phyloP scores from a whole-genome alignment of 2,888 invertebrate species.

The Dasysyrphus tricinctus region DNA sequence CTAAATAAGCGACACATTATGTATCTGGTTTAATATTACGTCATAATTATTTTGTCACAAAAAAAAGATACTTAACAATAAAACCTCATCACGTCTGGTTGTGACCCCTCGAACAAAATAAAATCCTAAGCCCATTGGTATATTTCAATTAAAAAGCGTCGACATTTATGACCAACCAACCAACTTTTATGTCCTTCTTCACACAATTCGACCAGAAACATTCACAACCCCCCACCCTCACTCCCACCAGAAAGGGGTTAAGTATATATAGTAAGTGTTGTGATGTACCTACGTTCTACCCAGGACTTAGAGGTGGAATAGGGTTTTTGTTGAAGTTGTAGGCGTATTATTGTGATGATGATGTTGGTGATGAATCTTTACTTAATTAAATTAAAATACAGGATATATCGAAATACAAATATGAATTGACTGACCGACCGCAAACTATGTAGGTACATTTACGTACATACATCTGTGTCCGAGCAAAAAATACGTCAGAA shows the following conservation, averaged over 20 bases:
- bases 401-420: conserved; percentile 4
- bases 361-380: conserved; percentile 52
- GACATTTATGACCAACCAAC: neutral
- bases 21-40: too few species aligned
- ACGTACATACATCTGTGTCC: neutral
- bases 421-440: neutral
- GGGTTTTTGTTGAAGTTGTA: neutral
- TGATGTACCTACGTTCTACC: neutral
- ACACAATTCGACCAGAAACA: neutral
- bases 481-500: neutral
- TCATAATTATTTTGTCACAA: neutral
- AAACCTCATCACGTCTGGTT: neutral
- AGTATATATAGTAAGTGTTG: neutral
- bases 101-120: neutral
- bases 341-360: neutral
- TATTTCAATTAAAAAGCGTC: neutral
- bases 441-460: neutral
- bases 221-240: neutral
- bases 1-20: too few species aligned
- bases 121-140: neutral
- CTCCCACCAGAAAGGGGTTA: neutral
- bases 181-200: neutral
- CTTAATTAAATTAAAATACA: conserved; percentile 44
- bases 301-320: neutral
- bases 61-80: neutral